These are phyloP conservation scores for Himalopsyche japonica DNA, from an alignment of 2,888 invertebrate species.

Conservation along the genomic window DNA sequence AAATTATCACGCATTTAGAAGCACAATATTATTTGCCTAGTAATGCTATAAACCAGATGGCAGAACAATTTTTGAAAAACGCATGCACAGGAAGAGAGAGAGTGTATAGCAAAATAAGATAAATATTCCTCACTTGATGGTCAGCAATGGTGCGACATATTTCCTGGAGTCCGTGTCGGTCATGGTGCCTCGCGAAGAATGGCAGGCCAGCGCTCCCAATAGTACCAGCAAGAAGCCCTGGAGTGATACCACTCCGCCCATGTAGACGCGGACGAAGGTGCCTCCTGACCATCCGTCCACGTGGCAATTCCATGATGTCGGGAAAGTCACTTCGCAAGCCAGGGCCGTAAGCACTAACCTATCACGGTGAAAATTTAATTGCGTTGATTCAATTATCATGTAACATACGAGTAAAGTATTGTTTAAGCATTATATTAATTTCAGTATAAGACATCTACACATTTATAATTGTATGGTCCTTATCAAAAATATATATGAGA, in stretches of 20 bases:
- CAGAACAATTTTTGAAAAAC: too few relatives aligned
- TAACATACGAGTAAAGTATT: too few relatives aligned
- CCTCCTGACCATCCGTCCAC: conserved; percentile 73
- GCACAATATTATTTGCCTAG: too few relatives aligned
- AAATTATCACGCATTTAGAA: too few relatives aligned
- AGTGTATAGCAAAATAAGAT: conserved; percentile 24
- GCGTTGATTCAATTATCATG: too few relatives aligned
- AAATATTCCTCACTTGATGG: conserved; percentile 63
- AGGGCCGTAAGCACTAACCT: conserved; percentile 70
- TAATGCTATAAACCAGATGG: background rate
- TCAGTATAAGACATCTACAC: too few relatives aligned
- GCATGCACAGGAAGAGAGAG: background rate
- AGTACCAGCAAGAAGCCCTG: conserved; percentile 67
- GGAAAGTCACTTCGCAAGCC: conserved; percentile 66
- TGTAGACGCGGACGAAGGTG: conserved; percentile 70
- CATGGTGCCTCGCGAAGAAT: conserved; percentile 78
- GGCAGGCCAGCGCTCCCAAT: conserved; percentile 67
- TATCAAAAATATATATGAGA: too few relatives aligned
- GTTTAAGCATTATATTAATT: too few relatives aligned
- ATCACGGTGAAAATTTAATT: too few relatives aligned
- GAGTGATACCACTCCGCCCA: conserved; percentile 70
- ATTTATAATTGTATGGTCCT: too few relatives aligned
- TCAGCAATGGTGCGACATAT: conserved; percentile 71
- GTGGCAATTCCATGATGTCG: conserved; percentile 70
- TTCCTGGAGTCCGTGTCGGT: conserved; percentile 72